Percentiles rank a stretch among this genome's conserved stretches.
These are phyloP conservation scores for Lanius collurio DNA, from an alignment of 2,113 vertebrate genomes.

Conservation along the genomic window DNA sequence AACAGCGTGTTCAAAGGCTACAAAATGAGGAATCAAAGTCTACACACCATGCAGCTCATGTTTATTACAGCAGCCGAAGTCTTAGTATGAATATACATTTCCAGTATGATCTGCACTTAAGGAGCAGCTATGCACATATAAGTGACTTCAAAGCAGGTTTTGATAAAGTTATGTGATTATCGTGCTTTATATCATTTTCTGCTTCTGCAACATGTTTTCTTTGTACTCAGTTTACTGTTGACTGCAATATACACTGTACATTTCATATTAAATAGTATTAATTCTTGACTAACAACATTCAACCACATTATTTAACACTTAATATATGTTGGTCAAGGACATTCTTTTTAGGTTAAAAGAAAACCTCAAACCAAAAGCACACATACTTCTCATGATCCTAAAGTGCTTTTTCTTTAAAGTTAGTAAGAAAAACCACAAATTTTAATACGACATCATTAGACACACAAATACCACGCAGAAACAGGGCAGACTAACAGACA, in stretches of 20 bases:
- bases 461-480: background rate
- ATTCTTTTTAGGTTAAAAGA: background rate
- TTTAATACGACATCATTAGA: background rate
- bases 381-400: background rate
- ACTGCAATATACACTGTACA: background rate
- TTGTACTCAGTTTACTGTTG: background rate
- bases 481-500: background rate
- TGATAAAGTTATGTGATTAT: background rate
- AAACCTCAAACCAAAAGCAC: background rate
- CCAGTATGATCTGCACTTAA: background rate
- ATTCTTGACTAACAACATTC: background rate
- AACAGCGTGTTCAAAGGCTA: conserved; percentile 92
- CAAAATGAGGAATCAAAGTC: background rate
- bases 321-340: background rate
- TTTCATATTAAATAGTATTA: background rate
- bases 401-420: background rate
- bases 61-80: background rate
- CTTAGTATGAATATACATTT: background rate
- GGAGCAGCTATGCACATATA: background rate
- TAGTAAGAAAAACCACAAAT: background rate
- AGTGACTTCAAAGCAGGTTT: background rate
- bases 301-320: background rate
- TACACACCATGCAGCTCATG: background rate
- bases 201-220: background rate
- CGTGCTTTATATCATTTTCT: background rate